phyloP scores from a whole-genome alignment of 64 coral and sea anemone species.

The Anthopleura sola region DNA sequence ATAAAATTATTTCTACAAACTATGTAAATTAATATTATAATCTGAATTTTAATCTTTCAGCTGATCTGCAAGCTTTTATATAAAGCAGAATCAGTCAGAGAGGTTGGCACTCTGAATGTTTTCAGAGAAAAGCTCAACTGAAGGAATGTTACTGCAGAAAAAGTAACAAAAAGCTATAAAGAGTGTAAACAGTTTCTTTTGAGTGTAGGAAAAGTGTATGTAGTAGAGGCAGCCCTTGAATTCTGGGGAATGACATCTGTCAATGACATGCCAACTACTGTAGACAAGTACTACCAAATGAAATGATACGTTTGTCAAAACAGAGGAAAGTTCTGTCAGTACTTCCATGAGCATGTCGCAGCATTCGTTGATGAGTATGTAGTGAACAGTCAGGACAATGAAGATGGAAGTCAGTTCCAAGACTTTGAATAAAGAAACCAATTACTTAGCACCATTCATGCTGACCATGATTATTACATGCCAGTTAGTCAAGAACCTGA shows the following conservation, averaged over 20 bases:
- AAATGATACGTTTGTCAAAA: not conserved
- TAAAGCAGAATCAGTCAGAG: conserved; percentile 22
- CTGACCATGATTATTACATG: not conserved
- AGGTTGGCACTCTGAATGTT: conserved; percentile 29
- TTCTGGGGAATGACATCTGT: conserved; percentile 49
- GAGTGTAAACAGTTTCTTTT: conserved; percentile 64
- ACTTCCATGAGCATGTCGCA: conserved; percentile 44
- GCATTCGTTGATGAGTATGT: conserved; percentile 65
- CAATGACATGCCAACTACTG: conserved; percentile 31
- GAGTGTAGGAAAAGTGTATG: conserved; percentile 47
- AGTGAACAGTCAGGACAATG: conserved; percentile 33
- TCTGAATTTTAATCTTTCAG: not conserved
- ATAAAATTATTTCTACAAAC: too few species aligned
- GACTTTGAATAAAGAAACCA: not conserved
- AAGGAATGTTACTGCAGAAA: conserved; percentile 31
- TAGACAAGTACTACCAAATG: conserved; percentile 21
- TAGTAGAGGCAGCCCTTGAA: conserved; percentile 35
- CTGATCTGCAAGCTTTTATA: conserved; percentile 15
- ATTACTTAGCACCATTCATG: not conserved
- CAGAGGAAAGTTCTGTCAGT: conserved; percentile 27
- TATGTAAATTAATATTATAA: too few species aligned
- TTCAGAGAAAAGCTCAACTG: conserved; percentile 32
- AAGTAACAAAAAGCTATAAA: conserved; percentile 42
- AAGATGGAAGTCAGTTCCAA: not conserved
- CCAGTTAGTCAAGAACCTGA: not conserved